A percentile compares a stretch with the other conserved stretches of the same genome.
Conservation (phyloP, 2,888 invertebrate species). For the Philaethria dido region DNA sequence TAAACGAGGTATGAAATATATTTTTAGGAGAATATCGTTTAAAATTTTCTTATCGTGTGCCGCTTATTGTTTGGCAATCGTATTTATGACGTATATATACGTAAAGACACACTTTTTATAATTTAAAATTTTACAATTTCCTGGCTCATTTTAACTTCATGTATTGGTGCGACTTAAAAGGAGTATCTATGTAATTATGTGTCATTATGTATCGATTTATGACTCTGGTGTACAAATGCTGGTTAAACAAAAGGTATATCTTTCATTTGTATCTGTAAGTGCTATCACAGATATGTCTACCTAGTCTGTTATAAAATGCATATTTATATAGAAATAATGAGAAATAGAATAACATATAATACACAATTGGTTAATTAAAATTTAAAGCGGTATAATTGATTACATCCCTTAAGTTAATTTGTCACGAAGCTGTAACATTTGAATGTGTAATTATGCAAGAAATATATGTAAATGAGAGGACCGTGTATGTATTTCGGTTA, state of each 20-base stretch:
- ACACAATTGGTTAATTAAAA: not conserved
- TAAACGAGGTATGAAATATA: constrained; percentile 5
- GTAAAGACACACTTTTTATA: not conserved
- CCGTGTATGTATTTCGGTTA: too few relatives aligned
- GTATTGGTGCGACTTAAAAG: not conserved
- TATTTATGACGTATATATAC: not conserved
- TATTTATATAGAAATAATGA: too few relatives aligned
- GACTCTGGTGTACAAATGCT: too few relatives aligned
- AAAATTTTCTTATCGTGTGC: not conserved
- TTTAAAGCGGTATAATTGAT: not conserved
- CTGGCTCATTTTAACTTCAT: not conserved
- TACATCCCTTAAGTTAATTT: not conserved
- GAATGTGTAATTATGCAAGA: not conserved
- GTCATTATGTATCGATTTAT: not conserved
- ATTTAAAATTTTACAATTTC: not conserved
- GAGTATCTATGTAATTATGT: not conserved
- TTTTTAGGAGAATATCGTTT: not conserved
- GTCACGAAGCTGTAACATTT: not conserved
- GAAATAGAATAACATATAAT: too few relatives aligned
- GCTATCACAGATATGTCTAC: too few relatives aligned
- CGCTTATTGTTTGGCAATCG: not conserved
- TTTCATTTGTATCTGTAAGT: too few relatives aligned
- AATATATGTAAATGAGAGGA: not conserved
- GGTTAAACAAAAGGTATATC: too few relatives aligned
- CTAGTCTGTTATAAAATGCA: too few relatives aligned